Base-by-base conservation (phyloP, 1,140 invertebrate species). In the Linepithema humile region DNA sequence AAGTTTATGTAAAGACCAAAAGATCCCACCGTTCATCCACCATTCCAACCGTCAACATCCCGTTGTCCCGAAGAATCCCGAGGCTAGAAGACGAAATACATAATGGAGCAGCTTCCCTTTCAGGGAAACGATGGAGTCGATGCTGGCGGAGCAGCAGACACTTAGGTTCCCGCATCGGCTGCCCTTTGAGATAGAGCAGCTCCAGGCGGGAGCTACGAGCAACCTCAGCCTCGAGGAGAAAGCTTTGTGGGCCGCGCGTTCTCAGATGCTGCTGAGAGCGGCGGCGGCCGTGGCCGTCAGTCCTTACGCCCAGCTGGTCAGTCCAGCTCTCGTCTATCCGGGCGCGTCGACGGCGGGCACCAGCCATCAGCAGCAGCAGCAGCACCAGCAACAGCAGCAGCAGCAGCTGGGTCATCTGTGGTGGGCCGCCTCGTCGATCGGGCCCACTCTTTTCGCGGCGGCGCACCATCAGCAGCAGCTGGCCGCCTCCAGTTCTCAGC, bases 121-220 rank as follows among this genome's bases (percentile, higher is more conserved):
- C 95, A 97, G 97, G 94, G 97, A 97, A 93, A 97, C 97, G 32
- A 97, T 97, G 97, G 97, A 97, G 91, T 97, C 96, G 17, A 97
- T 97, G 97, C 90, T 97, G 82, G 96, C 96, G 17, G 97, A 97
- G 90, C 97, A 97, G 92, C 96, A 97, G 83, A 96, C 97, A 82
- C 92, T 97, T 78, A 95, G 96, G 62, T 97, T 96, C 77, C 97
- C 96, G 0, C 94, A 97, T 53, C 95, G 97, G 48, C 92, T 94
- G 74, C 96, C 97, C 1, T 97, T 97, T 92, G 97, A 97, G 80
- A 94, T 97, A 91, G 97, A 97, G 83, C 95, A 96, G 72, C 95
- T 94, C n/a, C 94, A 94, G 65, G 87, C 91, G 6, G 87, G 89
- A 6, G 96, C 92, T 95, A 96, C 93, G 95, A 90, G 96, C 88